phyloP scores from a whole-genome alignment of 2,113 vertebrate genomes.

The Psilopogon haemacephalus region DNA sequence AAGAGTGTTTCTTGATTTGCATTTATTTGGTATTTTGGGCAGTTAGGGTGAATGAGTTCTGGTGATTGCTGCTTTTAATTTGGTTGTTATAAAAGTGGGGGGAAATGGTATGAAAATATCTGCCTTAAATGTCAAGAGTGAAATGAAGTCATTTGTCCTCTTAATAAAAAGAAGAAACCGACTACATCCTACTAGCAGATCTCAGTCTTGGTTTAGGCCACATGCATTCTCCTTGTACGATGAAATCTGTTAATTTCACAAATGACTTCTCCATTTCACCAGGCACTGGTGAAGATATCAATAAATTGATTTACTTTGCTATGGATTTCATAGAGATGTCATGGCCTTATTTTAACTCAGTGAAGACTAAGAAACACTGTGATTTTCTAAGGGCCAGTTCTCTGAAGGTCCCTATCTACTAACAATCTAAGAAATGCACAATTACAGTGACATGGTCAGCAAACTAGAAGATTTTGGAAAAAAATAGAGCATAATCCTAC shows the following conservation, averaged over 20 bases:
- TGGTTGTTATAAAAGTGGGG: neutral
- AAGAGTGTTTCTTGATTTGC: neutral
- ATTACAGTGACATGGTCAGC: neutral
- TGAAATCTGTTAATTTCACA: neutral
- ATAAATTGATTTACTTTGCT: neutral
- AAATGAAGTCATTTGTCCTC: neutral
- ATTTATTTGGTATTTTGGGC: neutral
- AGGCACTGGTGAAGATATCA: neutral
- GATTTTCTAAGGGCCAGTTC: neutral
- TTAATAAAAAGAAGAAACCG: neutral
- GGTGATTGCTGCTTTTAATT: conserved; percentile 16
- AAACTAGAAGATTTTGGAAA: neutral
- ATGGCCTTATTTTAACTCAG: neutral
- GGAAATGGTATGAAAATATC: neutral
- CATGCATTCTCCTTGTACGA: neutral
- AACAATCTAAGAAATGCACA: neutral
- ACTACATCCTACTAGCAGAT: neutral
- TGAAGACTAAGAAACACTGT: neutral
- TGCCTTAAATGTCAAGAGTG: neutral
- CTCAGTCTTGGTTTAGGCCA: neutral
- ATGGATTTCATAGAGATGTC: neutral
- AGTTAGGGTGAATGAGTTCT: neutral
- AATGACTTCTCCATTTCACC: neutral
- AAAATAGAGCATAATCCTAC: neutral
- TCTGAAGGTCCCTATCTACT: neutral